Percentiles rank a stretch among this genome's conserved stretches.
Conservation (phyloP, 2,888 invertebrate species). For the Mesochorus sp. region DNA sequence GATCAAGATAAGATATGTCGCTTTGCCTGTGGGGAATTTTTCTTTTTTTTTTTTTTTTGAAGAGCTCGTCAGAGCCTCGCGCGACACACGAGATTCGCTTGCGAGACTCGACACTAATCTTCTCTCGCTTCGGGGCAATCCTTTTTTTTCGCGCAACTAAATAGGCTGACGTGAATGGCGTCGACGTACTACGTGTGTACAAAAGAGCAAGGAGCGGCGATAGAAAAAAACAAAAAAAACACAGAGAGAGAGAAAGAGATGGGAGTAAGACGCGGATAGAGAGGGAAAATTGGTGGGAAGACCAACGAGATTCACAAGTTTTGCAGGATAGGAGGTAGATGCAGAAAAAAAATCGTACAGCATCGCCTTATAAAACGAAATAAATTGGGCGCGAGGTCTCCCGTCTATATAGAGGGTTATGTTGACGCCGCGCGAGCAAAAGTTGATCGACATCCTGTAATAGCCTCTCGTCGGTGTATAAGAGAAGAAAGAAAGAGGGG, state of each 20-base stretch:
- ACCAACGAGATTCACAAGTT: slow-evolving; percentile 61
- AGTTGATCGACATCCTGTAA: slow-evolving; percentile 22
- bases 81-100: too few relatives aligned
- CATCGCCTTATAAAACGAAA: slow-evolving; percentile 61
- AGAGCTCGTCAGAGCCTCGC: too few relatives aligned
- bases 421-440: slow-evolving; percentile 62
- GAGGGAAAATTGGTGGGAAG: slow-evolving; percentile 57
- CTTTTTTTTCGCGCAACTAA: slow-evolving; percentile 28
- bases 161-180: too few relatives aligned
- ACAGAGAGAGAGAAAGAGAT: slow-evolving; percentile 5
- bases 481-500: slow-evolving; percentile 2
- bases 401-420: slow-evolving; percentile 70
- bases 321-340: slow-evolving; percentile 61
- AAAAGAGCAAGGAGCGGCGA: background rate
- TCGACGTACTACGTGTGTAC: background rate
- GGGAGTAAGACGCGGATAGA: background rate
- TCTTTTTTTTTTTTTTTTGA: background rate
- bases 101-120: background rate
- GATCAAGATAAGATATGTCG: too few relatives aligned
- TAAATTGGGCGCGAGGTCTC: slow-evolving; percentile 63
- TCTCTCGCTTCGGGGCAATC: slow-evolving; percentile 9
- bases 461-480: background rate
- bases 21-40: too few relatives aligned
- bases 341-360: slow-evolving; percentile 24
- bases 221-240: slow-evolving; percentile 1